phyloP scores from a whole-genome alignment of 1,140 invertebrate species.

The Drosophila neocordata region DNA sequence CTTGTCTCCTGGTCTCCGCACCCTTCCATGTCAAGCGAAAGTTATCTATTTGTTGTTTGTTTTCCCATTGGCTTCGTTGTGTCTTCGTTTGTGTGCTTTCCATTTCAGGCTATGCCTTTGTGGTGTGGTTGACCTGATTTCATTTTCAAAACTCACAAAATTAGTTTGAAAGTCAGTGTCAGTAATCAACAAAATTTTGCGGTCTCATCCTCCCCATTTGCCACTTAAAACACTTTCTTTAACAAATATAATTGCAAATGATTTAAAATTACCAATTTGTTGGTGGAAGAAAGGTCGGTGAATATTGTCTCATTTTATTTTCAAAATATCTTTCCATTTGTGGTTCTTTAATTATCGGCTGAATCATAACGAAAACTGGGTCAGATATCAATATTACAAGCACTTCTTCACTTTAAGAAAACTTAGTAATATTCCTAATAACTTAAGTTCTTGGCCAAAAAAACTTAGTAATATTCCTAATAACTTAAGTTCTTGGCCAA shows the following conservation, averaged over 20 bases:
- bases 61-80: not conserved
- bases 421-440: too few species aligned
- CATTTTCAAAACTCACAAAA: slow-evolving; percentile 47
- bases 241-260: slow-evolving; percentile 22
- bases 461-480: too few species aligned
- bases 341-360: too few species aligned
- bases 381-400: too few species aligned
- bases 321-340: too few species aligned
- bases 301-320: too few species aligned
- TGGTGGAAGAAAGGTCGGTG: too few species aligned
- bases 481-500: too few species aligned
- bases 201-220: slow-evolving; percentile 46
- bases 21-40: slow-evolving; percentile 60
- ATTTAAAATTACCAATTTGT: not conserved
- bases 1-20: slow-evolving; percentile 17
- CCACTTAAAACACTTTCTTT: slow-evolving; percentile 30
- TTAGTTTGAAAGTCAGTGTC: slow-evolving; percentile 51
- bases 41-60: slow-evolving; percentile 38
- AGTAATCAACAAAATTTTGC: slow-evolving; percentile 48
- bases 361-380: too few species aligned
- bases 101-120: slow-evolving; percentile 62
- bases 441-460: too few species aligned
- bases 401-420: too few species aligned
- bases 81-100: slow-evolving; percentile 45
- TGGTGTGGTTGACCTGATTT: slow-evolving; percentile 63